Conservation (phyloP, 2,888 invertebrate genomes). For the Mamestra brassicae region DNA sequence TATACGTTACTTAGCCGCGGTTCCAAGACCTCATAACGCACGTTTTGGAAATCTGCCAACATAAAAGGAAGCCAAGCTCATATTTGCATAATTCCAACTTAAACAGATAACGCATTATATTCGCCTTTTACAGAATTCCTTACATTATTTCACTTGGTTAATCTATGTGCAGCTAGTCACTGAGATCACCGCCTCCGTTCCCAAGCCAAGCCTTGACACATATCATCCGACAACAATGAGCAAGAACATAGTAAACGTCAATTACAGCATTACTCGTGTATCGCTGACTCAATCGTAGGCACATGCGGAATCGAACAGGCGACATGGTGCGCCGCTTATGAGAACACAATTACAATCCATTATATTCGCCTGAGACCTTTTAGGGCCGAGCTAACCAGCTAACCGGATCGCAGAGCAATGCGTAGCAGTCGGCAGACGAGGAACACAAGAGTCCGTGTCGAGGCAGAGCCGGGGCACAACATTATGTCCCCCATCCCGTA, state of each 20-base stretch:
- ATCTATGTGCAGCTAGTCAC: slow-evolving; percentile 46
- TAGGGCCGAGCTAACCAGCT: slow-evolving; percentile 81
- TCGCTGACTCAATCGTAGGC: slow-evolving; percentile 85
- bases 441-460: slow-evolving; percentile 79
- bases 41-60: slow-evolving; percentile 26
- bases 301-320: slow-evolving; percentile 76
- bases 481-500: slow-evolving; percentile 84
- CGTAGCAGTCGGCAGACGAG: slow-evolving; percentile 76
- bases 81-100: slow-evolving; percentile 48
- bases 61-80: slow-evolving; percentile 24
- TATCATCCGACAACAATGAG: slow-evolving; percentile 74
- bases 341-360: slow-evolving; percentile 89
- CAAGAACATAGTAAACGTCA: slow-evolving; percentile 80
- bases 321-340: slow-evolving; percentile 83
- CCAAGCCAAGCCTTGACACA: slow-evolving; percentile 64
- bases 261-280: slow-evolving; percentile 83
- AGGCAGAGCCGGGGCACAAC: slow-evolving; percentile 77
- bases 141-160: slow-evolving; percentile 54
- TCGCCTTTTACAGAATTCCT: slow-evolving; percentile 50
- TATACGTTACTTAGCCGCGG: slow-evolving; percentile 24
- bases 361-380: slow-evolving; percentile 86
- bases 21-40: slow-evolving; percentile 26
- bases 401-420: slow-evolving; percentile 72
- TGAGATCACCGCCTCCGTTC: slow-evolving; percentile 61
- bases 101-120: slow-evolving; percentile 47